Evolutionary conservation across 2,113 vertebrate species (phyloP).

Genomic region (Galemys pyrenaicus): DNA sequence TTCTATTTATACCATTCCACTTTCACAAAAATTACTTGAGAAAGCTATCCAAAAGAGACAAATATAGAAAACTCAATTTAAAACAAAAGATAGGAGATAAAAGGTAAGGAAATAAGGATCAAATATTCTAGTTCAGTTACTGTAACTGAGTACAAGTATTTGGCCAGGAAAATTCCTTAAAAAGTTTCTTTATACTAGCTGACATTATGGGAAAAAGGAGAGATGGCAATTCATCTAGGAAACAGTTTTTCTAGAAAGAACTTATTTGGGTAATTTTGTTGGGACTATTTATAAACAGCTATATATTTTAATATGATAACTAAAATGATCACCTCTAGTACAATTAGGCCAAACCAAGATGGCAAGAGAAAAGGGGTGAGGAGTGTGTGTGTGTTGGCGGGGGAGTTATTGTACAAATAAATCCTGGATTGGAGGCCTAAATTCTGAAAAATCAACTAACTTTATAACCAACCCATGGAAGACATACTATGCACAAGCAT

Average conservation of each 20-base stretch:
- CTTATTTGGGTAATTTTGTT: background rate
- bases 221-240: background rate
- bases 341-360: background rate
- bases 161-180: background rate
- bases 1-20: slow-evolving; percentile 4
- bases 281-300: background rate
- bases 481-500: too few species aligned
- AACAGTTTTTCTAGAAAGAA: background rate
- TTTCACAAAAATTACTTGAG: background rate
- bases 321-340: too few species aligned
- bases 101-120: background rate
- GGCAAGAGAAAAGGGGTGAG: too few species aligned
- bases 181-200: background rate
- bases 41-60: slow-evolving; percentile 37
- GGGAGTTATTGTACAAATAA: too few species aligned
- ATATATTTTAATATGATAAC: slow-evolving; percentile 6
- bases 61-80: background rate
- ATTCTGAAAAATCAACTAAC: background rate
- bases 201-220: background rate
- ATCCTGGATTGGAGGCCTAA: background rate
- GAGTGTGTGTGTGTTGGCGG: too few species aligned
- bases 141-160: background rate
- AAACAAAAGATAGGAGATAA: background rate
- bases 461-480: background rate
- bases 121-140: background rate